These are phyloP conservation scores for Ptychodera flava DNA, from an alignment of 35 echinoderm and acorn worm species.

Conservation along the genomic window DNA sequence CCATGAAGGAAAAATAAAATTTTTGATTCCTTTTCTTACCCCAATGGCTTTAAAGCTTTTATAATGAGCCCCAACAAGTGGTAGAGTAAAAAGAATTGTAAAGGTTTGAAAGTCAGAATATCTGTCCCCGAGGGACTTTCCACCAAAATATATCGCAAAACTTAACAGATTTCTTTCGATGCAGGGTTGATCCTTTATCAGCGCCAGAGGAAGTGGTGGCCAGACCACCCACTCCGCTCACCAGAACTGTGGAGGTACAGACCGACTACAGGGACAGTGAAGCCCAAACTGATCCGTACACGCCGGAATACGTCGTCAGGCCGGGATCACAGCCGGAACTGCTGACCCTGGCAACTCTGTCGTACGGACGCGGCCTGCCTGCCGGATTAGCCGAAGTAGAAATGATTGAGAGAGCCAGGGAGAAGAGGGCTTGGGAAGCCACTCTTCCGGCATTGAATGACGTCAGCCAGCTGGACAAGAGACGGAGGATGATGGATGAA, in stretches of 20 bases:
- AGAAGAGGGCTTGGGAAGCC: conserved; percentile 94
- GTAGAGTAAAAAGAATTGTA: no score
- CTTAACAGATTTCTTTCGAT: no score
- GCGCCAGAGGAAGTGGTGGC: conserved; percentile 53
- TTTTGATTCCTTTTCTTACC: no score
- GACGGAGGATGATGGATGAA: conserved; percentile 97
- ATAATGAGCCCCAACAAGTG: no score
- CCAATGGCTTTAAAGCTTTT: no score
- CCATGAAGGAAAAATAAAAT: no score
- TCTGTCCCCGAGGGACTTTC: no score
- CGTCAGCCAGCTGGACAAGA: conserved; percentile 79
- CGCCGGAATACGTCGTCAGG: conserved; percentile 92
- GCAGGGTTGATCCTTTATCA: conserved; percentile 56
- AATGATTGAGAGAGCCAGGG: conserved; percentile 94
- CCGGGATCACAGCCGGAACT: conserved; percentile 97
- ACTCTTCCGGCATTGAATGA: conserved; percentile 83
- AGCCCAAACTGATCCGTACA: conserved; percentile 97
- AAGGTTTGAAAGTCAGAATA: no score
- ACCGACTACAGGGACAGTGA: conserved; percentile 98
- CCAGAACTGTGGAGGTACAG: conserved; percentile 88
- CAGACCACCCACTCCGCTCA: conserved; percentile 65
- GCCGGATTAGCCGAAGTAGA: conserved; percentile 94
- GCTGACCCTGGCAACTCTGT: conserved; percentile 88
- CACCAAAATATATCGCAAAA: no score
- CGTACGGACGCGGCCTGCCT: conserved; percentile 82